phyloP scores from a whole-genome alignment of 2,888 invertebrate genomes.

The Cylindroiulus punctatus region DNA sequence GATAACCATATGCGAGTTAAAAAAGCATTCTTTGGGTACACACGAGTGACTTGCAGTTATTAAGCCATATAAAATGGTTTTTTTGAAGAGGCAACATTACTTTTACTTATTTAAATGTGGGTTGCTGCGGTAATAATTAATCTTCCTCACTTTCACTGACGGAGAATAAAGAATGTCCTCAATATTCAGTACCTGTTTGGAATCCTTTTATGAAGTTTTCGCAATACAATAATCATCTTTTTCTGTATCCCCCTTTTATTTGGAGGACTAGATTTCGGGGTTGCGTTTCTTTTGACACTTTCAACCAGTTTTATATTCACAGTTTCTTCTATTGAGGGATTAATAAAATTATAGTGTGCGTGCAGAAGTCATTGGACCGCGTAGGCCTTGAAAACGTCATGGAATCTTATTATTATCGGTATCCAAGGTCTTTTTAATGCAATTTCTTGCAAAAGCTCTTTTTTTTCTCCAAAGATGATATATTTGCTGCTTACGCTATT shows the following conservation, averaged over 20 bases:
- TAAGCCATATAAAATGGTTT: background rate
- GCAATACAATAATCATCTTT: conserved; percentile 31
- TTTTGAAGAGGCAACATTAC: background rate
- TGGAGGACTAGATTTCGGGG: conserved; percentile 36
- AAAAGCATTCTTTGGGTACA: background rate
- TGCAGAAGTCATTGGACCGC: conserved; percentile 33
- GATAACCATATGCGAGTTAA: too few species aligned
- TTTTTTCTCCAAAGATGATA: background rate
- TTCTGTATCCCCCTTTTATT: background rate
- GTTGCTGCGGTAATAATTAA: conserved; percentile 43
- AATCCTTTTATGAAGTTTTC: background rate
- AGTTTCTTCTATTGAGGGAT: background rate
- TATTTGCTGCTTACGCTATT: conserved; percentile 25
- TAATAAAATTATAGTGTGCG: conserved; percentile 13
- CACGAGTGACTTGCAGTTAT: background rate
- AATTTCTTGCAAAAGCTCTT: background rate
- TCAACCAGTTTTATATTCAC: background rate
- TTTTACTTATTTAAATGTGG: conserved; percentile 30
- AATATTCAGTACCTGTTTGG: conserved; percentile 29
- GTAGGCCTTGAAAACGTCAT: conserved; percentile 15
- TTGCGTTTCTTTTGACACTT: background rate
- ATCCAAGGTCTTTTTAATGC: conserved; percentile 19
- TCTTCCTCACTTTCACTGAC: conserved; percentile 30
- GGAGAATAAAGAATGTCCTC: conserved; percentile 41
- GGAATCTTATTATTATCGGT: conserved; percentile 25